Evolutionary conservation across 1,140 invertebrate species (phyloP), one percentile per base, ranked within the genome.

Genomic region (Liolophura sinensis): DNA sequence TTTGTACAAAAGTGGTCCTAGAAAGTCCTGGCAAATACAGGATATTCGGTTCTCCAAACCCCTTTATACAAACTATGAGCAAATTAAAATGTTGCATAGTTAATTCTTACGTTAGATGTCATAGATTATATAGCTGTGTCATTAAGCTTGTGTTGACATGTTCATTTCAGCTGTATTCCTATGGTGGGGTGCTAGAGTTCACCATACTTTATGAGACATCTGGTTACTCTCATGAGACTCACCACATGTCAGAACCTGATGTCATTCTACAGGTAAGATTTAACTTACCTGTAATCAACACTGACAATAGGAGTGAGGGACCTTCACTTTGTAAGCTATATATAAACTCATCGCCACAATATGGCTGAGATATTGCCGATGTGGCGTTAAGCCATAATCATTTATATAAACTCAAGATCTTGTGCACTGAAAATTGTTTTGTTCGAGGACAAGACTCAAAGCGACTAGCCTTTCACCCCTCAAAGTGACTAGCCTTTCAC

Each of bases 121-220:
- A 40, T n/a, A n/a, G n/a, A n/a, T n/a, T n/a, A 46, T 61, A 7
- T 22, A 40, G 1, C 9, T 62, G n/a, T 62, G 49, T 63, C 27
- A 67, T 59, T 69, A 58, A 49, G 11, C 58, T 18, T 51, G 27
- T 52, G 25, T 62, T 70, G 69, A 49, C 24, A 31, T 59, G 31
- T 40, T 63, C 9, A 49, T 73, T 80, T 48, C 70, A 85, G 84
- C 61, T 89, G 57, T 89, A 91, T 61, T 90, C 90, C 57, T 99
- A 99, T 84, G 94, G 95, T 0, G 91, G 92, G 9, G 88, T 89
- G 58, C 79, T 99, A 12, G 87, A 87, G 18, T 92, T 95, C 71
- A 87, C 86, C 49, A 86, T 96, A 20, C 90, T 89, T 69, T 98
- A 94, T 92, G 90, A 92, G 11, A 90, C 78, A 20, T 76, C 79